Conservation (phyloP, 2,113 vertebrate genomes). For the Ptilonorhynchus violaceus region DNA sequence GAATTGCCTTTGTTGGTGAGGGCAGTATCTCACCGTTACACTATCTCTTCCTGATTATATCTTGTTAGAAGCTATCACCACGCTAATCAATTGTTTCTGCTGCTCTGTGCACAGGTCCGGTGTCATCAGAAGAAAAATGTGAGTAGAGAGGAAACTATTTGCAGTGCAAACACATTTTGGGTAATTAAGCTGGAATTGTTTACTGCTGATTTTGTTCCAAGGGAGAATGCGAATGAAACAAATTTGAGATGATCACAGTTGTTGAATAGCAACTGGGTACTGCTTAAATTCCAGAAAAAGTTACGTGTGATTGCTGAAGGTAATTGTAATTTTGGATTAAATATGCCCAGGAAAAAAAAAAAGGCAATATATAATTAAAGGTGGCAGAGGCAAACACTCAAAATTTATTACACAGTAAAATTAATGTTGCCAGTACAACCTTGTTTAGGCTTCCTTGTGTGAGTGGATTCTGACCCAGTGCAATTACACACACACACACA, state of each 20-base stretch:
- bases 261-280: background rate
- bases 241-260: background rate
- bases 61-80: background rate
- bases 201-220: background rate
- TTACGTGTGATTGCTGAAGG: accelerated
- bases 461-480: background rate
- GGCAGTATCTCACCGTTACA: background rate
- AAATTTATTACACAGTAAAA: background rate
- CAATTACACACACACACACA: background rate
- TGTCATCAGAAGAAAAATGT: background rate
- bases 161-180: conserved; percentile 25
- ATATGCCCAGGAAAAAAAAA: background rate
- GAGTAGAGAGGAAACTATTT: background rate
- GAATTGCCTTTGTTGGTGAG: background rate
- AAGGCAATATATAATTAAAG: background rate
- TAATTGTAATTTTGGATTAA: background rate
- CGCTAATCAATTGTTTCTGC: background rate
- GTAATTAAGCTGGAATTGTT: conserved; percentile 23
- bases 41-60: background rate
- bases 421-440: background rate
- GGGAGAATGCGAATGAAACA: background rate
- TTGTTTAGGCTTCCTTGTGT: background rate
- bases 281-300: background rate
- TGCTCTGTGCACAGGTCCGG: background rate
- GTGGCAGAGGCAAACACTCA: background rate